A percentile compares a stretch with the other conserved stretches of the same genome.
Conservation (phyloP, 2,113 vertebrate species). For the Semnornis frantzii region DNA sequence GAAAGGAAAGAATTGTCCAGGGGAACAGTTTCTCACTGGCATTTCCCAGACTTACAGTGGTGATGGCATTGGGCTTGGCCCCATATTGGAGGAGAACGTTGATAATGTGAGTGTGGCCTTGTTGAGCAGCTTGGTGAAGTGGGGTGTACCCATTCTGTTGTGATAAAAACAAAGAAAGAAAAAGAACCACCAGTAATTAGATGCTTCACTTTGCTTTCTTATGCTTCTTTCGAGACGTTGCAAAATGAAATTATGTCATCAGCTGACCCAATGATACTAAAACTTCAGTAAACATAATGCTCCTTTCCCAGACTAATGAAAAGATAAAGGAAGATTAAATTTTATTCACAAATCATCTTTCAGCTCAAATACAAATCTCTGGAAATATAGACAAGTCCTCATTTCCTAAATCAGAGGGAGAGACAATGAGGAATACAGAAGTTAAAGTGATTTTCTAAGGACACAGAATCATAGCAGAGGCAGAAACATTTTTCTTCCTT, state of each 20-base stretch:
- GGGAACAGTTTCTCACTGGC: not conserved
- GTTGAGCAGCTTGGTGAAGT: constrained; percentile 96
- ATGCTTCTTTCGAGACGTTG: not conserved
- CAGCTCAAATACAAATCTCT: not conserved
- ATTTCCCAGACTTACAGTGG: constrained; percentile 79
- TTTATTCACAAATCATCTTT: not conserved
- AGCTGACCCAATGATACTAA: not conserved
- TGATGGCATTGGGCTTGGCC: constrained; percentile 91
- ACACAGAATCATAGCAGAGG: not conserved
- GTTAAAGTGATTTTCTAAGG: not conserved
- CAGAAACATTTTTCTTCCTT: not conserved
- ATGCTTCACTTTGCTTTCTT: not conserved
- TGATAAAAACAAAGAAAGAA: not conserved
- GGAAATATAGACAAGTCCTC: not conserved
- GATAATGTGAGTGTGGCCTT: constrained; percentile 97
- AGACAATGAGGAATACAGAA: not conserved
- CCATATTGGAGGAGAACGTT: constrained; percentile 92
- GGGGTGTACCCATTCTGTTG: constrained; percentile 95
- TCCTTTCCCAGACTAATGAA: not conserved
- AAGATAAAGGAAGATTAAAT: not conserved
- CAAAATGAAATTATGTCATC: not conserved
- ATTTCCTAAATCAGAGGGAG: not conserved
- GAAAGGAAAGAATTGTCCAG: not conserved
- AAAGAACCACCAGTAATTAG: constrained; percentile 19
- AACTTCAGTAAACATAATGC: not conserved